A percentile compares a stretch with the other conserved stretches of the same genome.
Conservation (phyloP, 2,888 invertebrate genomes). For the Lydus trimaculatus region DNA sequence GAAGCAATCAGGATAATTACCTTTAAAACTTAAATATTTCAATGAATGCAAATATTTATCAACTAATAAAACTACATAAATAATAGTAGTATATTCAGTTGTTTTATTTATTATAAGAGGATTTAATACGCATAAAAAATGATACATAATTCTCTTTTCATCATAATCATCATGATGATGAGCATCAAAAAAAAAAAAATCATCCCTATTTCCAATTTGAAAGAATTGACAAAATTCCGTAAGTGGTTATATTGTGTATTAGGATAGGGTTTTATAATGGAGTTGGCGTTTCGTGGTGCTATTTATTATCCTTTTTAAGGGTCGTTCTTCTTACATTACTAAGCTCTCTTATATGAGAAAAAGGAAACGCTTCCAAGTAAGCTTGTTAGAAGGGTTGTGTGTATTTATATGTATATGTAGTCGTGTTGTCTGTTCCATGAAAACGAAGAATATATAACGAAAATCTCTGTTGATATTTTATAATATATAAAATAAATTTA, state of each 20-base stretch:
- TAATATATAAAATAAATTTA: background rate
- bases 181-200: background rate
- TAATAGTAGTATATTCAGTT: no score
- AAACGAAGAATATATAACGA: background rate
- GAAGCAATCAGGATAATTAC: constrained; percentile 6
- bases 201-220: constrained; percentile 14
- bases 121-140: background rate
- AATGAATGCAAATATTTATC: background rate
- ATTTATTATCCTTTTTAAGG: constrained; percentile 42
- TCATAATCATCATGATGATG: background rate
- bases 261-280: constrained; percentile 26
- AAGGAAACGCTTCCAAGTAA: constrained; percentile 36
- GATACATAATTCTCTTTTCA: background rate
- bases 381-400: constrained; percentile 23
- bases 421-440: background rate
- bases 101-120: background rate
- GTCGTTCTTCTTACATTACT: constrained; percentile 36
- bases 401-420: background rate
- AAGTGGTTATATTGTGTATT: constrained; percentile 24
- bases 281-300: constrained; percentile 32
- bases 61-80: no score
- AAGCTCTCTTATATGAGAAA: constrained; percentile 38
- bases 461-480: constrained; percentile 1
- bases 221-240: constrained; percentile 22
- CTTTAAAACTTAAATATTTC: background rate